A percentile compares a stretch with the other conserved stretches of the same genome.
These are phyloP conservation scores for Camarhynchus parvulus DNA, from an alignment of 2,113 vertebrate genomes.

Conservation along the genomic window DNA sequence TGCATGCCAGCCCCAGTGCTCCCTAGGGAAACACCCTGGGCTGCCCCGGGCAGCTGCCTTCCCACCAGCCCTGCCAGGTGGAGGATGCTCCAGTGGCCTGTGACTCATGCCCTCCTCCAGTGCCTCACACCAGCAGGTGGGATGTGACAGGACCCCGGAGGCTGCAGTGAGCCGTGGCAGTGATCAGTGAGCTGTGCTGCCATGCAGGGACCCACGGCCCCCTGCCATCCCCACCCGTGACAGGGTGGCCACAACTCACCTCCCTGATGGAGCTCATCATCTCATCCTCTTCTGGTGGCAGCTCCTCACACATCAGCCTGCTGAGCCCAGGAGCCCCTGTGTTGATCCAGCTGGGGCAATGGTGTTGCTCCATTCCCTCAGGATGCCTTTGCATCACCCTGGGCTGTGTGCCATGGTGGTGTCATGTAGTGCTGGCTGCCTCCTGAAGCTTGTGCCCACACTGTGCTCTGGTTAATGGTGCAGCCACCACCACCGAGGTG, in stretches of 20 bases:
- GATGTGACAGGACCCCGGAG: background rate
- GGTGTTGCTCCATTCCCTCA: background rate
- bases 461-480: background rate
- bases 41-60: accelerated
- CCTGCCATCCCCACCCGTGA: accelerated
- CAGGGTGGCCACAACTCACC: background rate
- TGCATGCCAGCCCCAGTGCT: background rate
- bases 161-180: background rate
- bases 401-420: accelerated
- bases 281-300: background rate
- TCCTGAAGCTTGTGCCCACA: background rate
- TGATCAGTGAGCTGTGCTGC: background rate
- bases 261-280: background rate
- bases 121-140: background rate
- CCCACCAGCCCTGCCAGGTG: accelerated
- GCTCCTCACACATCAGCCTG: background rate
- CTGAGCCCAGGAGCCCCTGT: background rate
- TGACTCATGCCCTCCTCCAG: background rate
- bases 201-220: accelerated
- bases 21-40: accelerated
- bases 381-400: background rate
- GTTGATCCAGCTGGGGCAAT: background rate
- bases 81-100: accelerated
- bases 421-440: background rate
- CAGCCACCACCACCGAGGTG: background rate